phyloP scores from a whole-genome alignment of 2,797 vertebrate genomes.

The Karalla daura region DNA sequence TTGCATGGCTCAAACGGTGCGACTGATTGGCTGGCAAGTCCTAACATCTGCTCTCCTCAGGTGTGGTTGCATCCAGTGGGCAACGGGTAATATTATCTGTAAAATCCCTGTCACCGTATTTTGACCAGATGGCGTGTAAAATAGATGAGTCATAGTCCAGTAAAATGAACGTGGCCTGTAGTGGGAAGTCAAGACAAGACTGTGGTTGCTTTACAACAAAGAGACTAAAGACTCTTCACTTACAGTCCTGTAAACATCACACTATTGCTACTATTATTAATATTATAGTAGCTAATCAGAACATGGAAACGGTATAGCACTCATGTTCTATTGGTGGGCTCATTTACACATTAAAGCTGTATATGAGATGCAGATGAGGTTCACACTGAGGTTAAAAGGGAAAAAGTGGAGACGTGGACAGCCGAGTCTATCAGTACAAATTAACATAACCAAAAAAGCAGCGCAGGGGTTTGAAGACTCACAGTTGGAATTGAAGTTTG shows the following conservation, averaged over 20 bases:
- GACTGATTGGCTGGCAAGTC: slow-evolving; percentile 36
- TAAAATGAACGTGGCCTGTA: neutral
- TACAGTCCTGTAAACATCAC: slow-evolving; percentile 7
- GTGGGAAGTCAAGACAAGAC: neutral
- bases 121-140: neutral
- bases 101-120: neutral
- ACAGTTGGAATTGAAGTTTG: slow-evolving; percentile 49
- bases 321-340: slow-evolving; percentile 3
- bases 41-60: slow-evolving; percentile 44
- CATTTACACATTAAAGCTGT: slow-evolving; percentile 46
- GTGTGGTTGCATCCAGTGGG: slow-evolving; percentile 26
- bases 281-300: slow-evolving; percentile 5
- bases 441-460: slow-evolving; percentile 45
- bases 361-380: slow-evolving; percentile 26
- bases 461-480: slow-evolving; percentile 17
- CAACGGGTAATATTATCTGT: slow-evolving; percentile 3
- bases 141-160: neutral
- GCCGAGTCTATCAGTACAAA: slow-evolving; percentile 29
- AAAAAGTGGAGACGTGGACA: slow-evolving; percentile 10
- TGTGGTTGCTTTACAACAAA: neutral
- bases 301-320: neutral
- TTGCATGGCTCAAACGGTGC: slow-evolving; percentile 26
- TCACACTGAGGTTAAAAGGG: slow-evolving; percentile 23
- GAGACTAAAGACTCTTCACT: neutral
- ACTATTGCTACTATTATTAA: neutral